Base-by-base conservation (phyloP, 2,888 invertebrate genomes). In the Hypercompe scribonia region DNA sequence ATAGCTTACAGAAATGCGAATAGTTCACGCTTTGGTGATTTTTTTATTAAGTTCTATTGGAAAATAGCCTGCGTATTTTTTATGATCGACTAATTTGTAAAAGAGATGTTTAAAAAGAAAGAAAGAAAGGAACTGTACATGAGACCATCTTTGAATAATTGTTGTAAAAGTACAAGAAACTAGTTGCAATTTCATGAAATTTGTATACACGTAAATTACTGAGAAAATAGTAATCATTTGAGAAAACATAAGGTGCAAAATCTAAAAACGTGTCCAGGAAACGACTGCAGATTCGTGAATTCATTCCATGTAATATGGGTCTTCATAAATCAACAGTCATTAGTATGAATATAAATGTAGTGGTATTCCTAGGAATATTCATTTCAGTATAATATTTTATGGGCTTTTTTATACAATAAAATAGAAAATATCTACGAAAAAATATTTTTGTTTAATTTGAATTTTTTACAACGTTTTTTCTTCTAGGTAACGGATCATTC, bases 401-500 rank as follows among this genome's bases (percentile, higher is more conserved):
- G 11, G 39, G 7, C 36, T 7, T 8, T 11, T 11, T 39, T 39
- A 11, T 39, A 18, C 18, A 18, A 42, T 24, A 50, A 21, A 50
- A 50, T 24, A 21, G 8, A 24, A 7, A 24, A 24, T 24, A 0
- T 24, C 18, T 1, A 18, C 15, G 15, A 21, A 46, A 46, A 24
- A 8, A 50, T 1, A 50, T 42, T 28, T 34, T 28, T 18, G 3
- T 71, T 31, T 64, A 72, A 42, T 18, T 33, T n/a, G n/a, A n/a
- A n/a, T 34, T 63, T 28, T 46, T 63, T 7, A 63, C 3, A 39
- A 65, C 10, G 42, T 21, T 21, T 73, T 81, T 42, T 85, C 46
- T 84, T 87, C 42, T 88, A 97, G 97, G 93, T 97, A 77, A 95
- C 95, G 71, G 96, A 97, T 79, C 95, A 96, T 70, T 96, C 96